A percentile compares a stretch with the other conserved stretches of the same genome.
phyloP scores from a whole-genome alignment of 2,888 invertebrate species.

The Ectemnius cavifrons region DNA sequence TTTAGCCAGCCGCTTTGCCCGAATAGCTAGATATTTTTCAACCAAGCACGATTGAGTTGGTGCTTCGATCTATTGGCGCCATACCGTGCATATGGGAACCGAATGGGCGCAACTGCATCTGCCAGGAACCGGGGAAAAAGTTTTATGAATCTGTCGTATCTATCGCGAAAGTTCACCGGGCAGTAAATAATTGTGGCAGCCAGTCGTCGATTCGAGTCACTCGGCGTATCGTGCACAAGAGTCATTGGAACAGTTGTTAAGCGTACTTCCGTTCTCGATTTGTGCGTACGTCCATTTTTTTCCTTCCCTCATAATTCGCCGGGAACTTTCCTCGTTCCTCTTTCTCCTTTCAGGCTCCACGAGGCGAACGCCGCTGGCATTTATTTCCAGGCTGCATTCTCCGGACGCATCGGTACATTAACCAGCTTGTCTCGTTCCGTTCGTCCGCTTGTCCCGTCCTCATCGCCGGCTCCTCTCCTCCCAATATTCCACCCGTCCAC shows the following conservation, averaged over 20 bases:
- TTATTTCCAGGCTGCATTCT: slow-evolving; percentile 18
- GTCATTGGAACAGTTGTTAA: slow-evolving; percentile 53
- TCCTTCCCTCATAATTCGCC: slow-evolving; percentile 17
- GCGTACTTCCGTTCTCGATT: slow-evolving; percentile 58
- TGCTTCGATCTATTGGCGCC: no score
- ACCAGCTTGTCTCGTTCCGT: slow-evolving; percentile 6
- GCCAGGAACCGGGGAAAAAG: no score
- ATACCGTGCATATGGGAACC: no score
- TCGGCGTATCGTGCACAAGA: slow-evolving; percentile 34
- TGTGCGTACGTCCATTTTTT: slow-evolving; percentile 13
- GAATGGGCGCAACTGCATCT: no score
- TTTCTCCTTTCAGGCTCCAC: slow-evolving; percentile 12
- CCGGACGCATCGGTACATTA: slow-evolving; percentile 18
- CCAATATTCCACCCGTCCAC: background rate
- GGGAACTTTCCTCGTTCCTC: slow-evolving; percentile 26
- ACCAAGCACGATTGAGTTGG: no score
- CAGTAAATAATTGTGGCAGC: slow-evolving; percentile 29
- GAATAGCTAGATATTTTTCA: no score
- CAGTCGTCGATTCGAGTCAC: slow-evolving; percentile 40
- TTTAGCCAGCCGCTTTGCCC: no score
- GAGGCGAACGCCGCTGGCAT: slow-evolving; percentile 1
- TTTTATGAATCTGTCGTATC: background rate
- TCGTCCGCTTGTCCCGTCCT: background rate
- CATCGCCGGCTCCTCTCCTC: background rate
- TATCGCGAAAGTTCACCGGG: background rate